phyloP scores from a whole-genome alignment of 2,797 vertebrate genomes.

The Botia almorhae region DNA sequence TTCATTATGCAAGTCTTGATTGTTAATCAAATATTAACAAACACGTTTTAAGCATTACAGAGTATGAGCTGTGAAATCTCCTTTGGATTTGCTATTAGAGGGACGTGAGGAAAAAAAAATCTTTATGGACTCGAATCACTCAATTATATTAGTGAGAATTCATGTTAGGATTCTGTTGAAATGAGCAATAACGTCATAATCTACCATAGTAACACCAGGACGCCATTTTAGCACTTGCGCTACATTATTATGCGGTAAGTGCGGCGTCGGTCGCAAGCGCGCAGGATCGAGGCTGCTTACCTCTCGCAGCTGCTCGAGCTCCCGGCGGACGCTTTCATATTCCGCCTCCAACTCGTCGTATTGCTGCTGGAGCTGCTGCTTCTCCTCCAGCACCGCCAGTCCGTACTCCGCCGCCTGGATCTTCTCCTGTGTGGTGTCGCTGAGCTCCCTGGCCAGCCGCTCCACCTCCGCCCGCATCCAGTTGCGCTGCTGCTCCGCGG shows the following conservation, averaged over 20 bases:
- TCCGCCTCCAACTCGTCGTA: slow-evolving; percentile 92
- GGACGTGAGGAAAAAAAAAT: too few species aligned
- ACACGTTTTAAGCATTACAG: too few species aligned
- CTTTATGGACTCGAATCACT: too few species aligned
- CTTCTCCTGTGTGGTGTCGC: slow-evolving; percentile 92
- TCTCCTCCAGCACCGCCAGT: slow-evolving; percentile 94
- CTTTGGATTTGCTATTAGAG: too few species aligned
- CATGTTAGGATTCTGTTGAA: too few species aligned
- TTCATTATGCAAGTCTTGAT: background rate
- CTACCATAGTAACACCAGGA: background rate
- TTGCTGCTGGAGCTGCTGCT: slow-evolving; percentile 91
- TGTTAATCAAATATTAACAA: too few species aligned
- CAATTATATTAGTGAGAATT: too few species aligned
- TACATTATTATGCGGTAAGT: background rate
- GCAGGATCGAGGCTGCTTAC: slow-evolving; percentile 66
- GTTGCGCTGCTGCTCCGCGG: slow-evolving; percentile 86
- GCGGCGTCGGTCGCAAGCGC: too few species aligned
- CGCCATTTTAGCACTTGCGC: background rate
- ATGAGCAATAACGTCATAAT: background rate
- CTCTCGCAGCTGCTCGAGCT: slow-evolving; percentile 94
- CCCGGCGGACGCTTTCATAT: slow-evolving; percentile 86
- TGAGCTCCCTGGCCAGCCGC: slow-evolving; percentile 87
- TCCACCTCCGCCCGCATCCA: slow-evolving; percentile 86
- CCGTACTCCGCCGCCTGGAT: slow-evolving; percentile 97
- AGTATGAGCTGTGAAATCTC: too few species aligned